These are phyloP conservation scores for Liolophura sinensis DNA, from an alignment of 1,140 invertebrate genomes.

Conservation along the genomic window DNA sequence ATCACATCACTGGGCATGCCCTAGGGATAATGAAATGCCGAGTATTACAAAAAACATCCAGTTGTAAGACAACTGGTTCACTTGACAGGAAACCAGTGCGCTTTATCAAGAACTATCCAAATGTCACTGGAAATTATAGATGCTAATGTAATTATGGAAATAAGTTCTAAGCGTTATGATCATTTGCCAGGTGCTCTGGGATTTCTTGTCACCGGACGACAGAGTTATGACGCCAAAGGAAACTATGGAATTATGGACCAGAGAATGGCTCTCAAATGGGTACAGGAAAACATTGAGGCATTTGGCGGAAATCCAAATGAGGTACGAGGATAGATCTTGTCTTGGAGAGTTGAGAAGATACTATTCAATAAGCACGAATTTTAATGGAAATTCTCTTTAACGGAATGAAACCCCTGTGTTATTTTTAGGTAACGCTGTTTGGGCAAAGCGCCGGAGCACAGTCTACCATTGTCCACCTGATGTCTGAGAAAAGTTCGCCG, in stretches of 20 bases:
- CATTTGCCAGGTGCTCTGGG: conserved; percentile 22
- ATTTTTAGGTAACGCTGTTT: conserved; percentile 34
- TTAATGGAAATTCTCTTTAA: too few relatives aligned
- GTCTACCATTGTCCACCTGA: conserved; percentile 29
- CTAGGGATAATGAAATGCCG: too few relatives aligned
- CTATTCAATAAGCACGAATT: not conserved
- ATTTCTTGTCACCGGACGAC: conserved; percentile 66
- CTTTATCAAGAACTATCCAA: not conserved
- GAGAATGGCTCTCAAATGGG: conserved; percentile 55
- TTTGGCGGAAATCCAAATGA: conserved; percentile 34
- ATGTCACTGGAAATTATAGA: not conserved
- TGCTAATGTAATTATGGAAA: not conserved
- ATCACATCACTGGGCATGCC: too few relatives aligned
- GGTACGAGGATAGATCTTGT: conserved; percentile 9
- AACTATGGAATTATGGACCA: conserved; percentile 32
- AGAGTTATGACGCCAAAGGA: conserved; percentile 40
- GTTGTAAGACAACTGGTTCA: not conserved
- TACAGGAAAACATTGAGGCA: conserved; percentile 54
- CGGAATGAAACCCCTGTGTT: not conserved
- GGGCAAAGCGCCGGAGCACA: conserved; percentile 43
- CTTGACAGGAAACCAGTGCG: not conserved
- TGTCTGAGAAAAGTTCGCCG: conserved; percentile 12
- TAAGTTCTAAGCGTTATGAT: not conserved
- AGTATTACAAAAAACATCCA: too few relatives aligned
- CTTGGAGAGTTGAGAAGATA: not conserved